phyloP scores from a whole-genome alignment of 2,113 vertebrate species.

The Pygoscelis antarcticus region DNA sequence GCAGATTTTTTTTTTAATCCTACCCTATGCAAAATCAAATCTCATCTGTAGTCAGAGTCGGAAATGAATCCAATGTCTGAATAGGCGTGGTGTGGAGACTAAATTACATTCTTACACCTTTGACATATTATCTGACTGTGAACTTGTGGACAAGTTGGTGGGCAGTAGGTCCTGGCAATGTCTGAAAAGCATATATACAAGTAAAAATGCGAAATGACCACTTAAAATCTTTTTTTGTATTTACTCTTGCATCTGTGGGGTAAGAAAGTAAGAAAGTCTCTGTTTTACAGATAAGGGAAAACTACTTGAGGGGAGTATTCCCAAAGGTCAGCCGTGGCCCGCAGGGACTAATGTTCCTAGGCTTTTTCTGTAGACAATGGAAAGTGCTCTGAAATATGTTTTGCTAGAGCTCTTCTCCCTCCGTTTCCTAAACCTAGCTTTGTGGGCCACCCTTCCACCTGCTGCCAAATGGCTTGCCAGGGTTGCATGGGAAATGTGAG shows the following conservation, averaged over 20 bases:
- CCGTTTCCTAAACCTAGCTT: rapidly evolving
- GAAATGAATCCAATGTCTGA: not conserved
- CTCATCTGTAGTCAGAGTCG: not conserved
- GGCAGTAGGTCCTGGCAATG: not conserved
- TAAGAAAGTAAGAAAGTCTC: not conserved
- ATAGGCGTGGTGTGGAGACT: not conserved
- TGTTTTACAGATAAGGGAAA: not conserved
- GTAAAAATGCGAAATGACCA: not conserved
- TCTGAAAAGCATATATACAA: not conserved
- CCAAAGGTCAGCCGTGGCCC: not conserved
- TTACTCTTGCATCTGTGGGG: not conserved
- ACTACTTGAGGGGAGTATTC: not conserved
- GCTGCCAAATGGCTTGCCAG: not conserved
- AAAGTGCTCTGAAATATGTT: not conserved
- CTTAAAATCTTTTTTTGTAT: not conserved
- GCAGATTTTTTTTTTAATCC: not conserved
- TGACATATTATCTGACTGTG: rapidly evolving
- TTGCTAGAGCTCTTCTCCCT: not conserved
- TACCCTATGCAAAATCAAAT: not conserved
- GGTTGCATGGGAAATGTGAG: rapidly evolving
- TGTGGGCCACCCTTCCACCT: not conserved
- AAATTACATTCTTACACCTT: too few species aligned
- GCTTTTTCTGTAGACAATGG: not conserved
- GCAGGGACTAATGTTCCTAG: not conserved
- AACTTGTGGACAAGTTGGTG: not conserved